A percentile compares a stretch with the other conserved stretches of the same genome.
phyloP scores from a whole-genome alignment of 2,888 invertebrate species.

The Conistra vaccinii region DNA sequence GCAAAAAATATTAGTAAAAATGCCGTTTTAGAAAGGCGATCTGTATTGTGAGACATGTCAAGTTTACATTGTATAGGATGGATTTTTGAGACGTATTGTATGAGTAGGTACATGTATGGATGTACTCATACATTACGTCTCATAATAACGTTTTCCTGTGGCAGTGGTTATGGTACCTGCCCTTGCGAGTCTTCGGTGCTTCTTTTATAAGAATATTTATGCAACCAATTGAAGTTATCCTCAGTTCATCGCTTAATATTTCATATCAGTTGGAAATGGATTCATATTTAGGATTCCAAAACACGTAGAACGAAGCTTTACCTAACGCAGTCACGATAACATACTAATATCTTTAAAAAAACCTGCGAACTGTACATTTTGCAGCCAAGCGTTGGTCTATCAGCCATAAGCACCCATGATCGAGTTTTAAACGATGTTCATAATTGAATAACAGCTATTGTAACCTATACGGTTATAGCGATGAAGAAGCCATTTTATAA shows the following conservation, averaged over 20 bases:
- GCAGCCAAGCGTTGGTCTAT: neutral
- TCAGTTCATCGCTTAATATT: neutral
- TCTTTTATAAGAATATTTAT: neutral
- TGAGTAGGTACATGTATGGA: no score
- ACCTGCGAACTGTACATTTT: conserved; percentile 29
- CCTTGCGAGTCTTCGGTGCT: neutral
- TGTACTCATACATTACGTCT: neutral
- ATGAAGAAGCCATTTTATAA: conserved; percentile 21
- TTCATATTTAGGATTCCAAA: neutral
- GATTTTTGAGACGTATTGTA: neutral
- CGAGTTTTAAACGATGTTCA: conserved; percentile 36
- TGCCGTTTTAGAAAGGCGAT: neutral
- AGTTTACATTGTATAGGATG: neutral
- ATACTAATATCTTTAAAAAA: neutral
- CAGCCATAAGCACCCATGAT: conserved; percentile 16
- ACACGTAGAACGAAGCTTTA: neutral
- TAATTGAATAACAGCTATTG: conserved; percentile 49
- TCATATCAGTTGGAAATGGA: neutral
- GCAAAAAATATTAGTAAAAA: neutral
- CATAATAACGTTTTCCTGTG: neutral
- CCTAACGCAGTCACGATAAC: neutral
- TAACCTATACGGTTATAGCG: conserved; percentile 44
- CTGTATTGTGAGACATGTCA: neutral
- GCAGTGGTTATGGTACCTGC: neutral
- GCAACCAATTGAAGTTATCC: neutral